Evolutionary conservation across 2,888 invertebrate genomes (phyloP).

Genomic region (Ophion ellenae): DNA sequence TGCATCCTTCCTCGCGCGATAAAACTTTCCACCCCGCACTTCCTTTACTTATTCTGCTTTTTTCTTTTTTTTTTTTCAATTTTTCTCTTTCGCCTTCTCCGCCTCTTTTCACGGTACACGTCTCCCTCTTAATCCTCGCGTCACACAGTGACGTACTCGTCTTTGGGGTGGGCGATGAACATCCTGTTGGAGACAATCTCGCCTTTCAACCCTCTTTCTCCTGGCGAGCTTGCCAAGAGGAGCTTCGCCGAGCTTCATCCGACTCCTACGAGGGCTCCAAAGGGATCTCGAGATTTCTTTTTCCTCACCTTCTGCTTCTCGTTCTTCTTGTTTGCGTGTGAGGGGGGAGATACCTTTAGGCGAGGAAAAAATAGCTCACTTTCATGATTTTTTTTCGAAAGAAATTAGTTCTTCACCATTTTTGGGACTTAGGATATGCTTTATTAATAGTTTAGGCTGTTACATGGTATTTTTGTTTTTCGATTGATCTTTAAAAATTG

Average conservation of each 20-base stretch:
- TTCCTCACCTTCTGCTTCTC: neutral
- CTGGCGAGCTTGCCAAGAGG: neutral
- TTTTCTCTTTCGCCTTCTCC: neutral
- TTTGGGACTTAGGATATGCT: no score
- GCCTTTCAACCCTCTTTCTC: slow-evolving; percentile 38
- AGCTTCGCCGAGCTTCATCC: slow-evolving; percentile 20
- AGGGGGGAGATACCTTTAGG: neutral
- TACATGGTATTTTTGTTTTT: no score
- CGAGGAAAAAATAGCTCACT: no score
- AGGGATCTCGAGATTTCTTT: slow-evolving; percentile 30
- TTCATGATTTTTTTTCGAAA: no score
- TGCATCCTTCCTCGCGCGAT: neutral
- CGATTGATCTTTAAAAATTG: no score
- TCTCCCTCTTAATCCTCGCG: slow-evolving; percentile 30
- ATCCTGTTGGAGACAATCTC: slow-evolving; percentile 22
- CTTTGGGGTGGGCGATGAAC: no score
- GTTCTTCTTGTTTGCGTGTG: neutral
- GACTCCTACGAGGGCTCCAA: slow-evolving; percentile 23
- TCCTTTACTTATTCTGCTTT: neutral
- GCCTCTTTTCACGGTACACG: neutral
- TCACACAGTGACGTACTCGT: no score
- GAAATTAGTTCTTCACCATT: no score
- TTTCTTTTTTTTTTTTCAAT: slow-evolving; percentile 8
- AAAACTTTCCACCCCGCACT: slow-evolving; percentile 3
- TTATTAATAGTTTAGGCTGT: no score